Evolutionary conservation across 2,797 vertebrate genomes (phyloP).

Genomic region (Galago senegalensis): DNA sequence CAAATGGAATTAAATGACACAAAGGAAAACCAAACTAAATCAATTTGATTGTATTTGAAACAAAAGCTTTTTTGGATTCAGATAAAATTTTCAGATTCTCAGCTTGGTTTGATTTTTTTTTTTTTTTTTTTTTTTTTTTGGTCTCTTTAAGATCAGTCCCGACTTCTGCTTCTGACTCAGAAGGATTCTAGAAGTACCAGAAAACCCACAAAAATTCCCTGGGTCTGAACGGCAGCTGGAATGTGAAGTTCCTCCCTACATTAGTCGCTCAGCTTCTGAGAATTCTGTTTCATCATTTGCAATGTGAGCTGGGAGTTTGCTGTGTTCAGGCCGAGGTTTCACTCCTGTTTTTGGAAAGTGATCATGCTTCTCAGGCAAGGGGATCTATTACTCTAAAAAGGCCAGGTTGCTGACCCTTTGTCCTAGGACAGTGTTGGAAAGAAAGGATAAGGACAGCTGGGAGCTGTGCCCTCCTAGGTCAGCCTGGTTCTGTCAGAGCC

Average conservation of each 20-base stretch:
- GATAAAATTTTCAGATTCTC: conserved; percentile 12
- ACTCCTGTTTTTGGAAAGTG: conserved; percentile 53
- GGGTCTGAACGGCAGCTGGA: conserved; percentile 28
- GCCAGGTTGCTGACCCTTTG: conserved; percentile 68
- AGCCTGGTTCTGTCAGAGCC: not conserved
- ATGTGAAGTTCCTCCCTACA: not conserved
- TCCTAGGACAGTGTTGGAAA: conserved; percentile 10
- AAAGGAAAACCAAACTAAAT: not conserved
- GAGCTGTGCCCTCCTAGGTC: not conserved
- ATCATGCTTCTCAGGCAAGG: conserved; percentile 30
- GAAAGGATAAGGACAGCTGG: conserved; percentile 24
- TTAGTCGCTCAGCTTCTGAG: not conserved
- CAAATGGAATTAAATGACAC: not conserved
- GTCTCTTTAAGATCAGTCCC: not conserved
- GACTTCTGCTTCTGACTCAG: conserved; percentile 62
- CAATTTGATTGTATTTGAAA: not conserved
- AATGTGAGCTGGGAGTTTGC: not conserved
- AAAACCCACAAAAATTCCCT: conserved; percentile 65
- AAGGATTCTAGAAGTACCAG: conserved; percentile 63
- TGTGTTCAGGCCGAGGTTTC: not conserved
- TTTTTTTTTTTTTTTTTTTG: not conserved
- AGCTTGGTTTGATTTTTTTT: conserved; percentile 11
- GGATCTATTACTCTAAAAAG: conserved; percentile 37
- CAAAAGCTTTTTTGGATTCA: not conserved
- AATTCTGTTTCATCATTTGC: not conserved